Conservation (phyloP, 2,888 invertebrate species). For the Sphecodes monilicornis region DNA sequence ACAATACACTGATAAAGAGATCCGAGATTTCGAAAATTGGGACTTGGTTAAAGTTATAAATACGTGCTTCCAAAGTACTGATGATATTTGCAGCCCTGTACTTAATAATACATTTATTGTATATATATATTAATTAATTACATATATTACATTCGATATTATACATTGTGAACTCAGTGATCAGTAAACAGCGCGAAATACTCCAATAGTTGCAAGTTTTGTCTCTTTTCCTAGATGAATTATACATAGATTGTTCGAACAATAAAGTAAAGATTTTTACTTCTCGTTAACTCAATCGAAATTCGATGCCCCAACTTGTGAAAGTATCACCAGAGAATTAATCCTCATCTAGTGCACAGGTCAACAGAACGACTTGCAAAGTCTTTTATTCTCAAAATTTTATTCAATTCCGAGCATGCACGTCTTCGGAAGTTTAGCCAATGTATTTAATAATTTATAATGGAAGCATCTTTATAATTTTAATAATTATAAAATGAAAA, state of each 20-base stretch:
- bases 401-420: no score
- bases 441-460: no score
- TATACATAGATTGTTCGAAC: background rate
- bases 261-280: no score
- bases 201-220: background rate
- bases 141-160: constrained; percentile 8
- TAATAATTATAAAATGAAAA: no score
- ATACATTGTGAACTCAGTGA: background rate
- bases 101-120: background rate
- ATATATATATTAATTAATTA: constrained; percentile 5
- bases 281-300: background rate
- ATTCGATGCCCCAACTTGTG: background rate
- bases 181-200: background rate
- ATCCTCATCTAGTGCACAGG: background rate
- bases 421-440: no score
- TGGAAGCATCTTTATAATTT: no score
- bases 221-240: background rate
- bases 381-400: no score
- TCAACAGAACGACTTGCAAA: background rate
- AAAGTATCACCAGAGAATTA: background rate
- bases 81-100: background rate
- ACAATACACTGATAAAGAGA: no score
- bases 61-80: background rate
- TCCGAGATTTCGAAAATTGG: no score
- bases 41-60: no score